These are phyloP conservation scores for Eupithecia centaureata DNA, from an alignment of 2,888 invertebrate genomes.

Conservation along the genomic window DNA sequence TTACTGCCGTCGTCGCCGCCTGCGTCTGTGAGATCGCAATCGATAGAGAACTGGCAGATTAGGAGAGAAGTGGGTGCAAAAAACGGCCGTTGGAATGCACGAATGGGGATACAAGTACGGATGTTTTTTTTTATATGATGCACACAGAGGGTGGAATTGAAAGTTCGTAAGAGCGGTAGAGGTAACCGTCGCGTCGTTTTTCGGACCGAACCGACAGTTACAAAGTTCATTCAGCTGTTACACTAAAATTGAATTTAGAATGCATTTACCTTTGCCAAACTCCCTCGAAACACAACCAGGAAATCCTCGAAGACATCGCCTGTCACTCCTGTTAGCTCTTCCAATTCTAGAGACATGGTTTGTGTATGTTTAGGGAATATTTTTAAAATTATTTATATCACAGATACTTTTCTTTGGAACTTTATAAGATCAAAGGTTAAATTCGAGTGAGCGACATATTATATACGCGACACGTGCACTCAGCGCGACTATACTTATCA, in stretches of 20 bases:
- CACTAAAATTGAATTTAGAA: conserved; percentile 69
- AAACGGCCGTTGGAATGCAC: not conserved
- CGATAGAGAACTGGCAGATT: not conserved
- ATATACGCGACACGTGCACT: conserved; percentile 55
- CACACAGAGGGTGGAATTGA: not conserved
- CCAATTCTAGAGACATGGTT: conserved; percentile 87
- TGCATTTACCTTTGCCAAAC: conserved; percentile 87
- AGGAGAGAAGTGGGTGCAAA: not conserved
- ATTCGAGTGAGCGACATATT: conserved; percentile 57
- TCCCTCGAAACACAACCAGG: conserved; percentile 87
- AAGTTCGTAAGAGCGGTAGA: not conserved
- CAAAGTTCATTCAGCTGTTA: conserved; percentile 11
- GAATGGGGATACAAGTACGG: not conserved
- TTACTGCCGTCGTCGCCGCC: not conserved
- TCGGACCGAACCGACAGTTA: not conserved
- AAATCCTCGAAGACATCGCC: conserved; percentile 91
- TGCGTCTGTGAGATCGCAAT: not conserved
- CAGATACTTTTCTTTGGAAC: conserved; percentile 73
- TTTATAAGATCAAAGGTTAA: conserved; percentile 70
- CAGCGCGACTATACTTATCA: conserved; percentile 59
- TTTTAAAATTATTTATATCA: conserved; percentile 62
- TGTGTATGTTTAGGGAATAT: conserved; percentile 52
- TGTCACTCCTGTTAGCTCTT: conserved; percentile 84
- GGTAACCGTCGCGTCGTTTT: not conserved
- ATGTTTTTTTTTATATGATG: not conserved